Percentiles rank a stretch among this genome's conserved stretches.
Evolutionary conservation across 2,888 invertebrate genomes (phyloP).

Genomic region (Laothoe populi): DNA sequence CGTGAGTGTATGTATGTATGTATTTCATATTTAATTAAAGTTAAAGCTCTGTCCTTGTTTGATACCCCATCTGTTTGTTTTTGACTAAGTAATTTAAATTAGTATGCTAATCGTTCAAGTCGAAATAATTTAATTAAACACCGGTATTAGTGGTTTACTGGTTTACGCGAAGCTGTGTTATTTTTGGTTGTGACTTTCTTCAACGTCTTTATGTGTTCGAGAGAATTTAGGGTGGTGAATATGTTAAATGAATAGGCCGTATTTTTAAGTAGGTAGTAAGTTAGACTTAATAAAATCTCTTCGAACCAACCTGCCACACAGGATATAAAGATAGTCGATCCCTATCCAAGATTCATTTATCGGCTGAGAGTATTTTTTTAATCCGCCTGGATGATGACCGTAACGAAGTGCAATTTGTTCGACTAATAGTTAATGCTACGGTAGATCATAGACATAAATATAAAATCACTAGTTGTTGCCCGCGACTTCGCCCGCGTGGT

Average conservation of each 20-base stretch:
- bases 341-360: too few relatives aligned
- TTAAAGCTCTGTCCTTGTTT: conserved; percentile 1
- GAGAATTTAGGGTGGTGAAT: neutral
- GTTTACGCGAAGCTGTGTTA: conserved; percentile 4
- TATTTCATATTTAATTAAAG: conserved; percentile 9
- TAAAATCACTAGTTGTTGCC: too few relatives aligned
- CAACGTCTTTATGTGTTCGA: neutral
- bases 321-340: too few relatives aligned
- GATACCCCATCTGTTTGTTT: conserved; percentile 15
- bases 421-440: too few relatives aligned
- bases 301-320: too few relatives aligned
- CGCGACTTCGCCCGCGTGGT: too few relatives aligned
- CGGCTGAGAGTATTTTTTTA: too few relatives aligned
- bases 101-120: conserved; percentile 22
- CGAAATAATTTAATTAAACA: conserved; percentile 21
- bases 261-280: too few relatives aligned
- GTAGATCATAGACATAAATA: too few relatives aligned
- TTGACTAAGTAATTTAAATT: conserved; percentile 20
- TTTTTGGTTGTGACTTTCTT: neutral
- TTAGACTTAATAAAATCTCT: too few relatives aligned
- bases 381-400: too few relatives aligned
- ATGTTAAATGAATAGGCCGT: neutral
- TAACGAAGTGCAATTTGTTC: too few relatives aligned
- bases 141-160: conserved; percentile 19
- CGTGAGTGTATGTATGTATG: neutral